Percentiles rank a stretch among this genome's conserved stretches.
These are phyloP conservation scores for Cynocephalus volans DNA, from an alignment of 2,113 vertebrate genomes.

Conservation along the genomic window DNA sequence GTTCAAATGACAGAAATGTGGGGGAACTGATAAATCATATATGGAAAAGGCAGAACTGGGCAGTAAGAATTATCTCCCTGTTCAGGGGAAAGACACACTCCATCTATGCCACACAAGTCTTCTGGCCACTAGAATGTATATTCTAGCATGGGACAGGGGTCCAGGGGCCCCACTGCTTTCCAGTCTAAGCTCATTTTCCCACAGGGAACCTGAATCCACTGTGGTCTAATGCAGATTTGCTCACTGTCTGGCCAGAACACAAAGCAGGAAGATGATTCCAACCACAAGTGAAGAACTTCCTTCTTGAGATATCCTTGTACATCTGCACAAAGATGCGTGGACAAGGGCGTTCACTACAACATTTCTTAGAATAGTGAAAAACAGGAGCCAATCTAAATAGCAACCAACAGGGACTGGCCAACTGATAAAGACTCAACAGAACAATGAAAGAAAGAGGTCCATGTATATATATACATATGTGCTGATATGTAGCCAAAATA, in stretches of 20 bases:
- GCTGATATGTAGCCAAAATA: neutral
- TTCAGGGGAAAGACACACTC: neutral
- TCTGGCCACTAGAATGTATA: neutral
- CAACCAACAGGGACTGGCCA: neutral
- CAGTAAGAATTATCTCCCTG: neutral
- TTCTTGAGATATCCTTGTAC: neutral
- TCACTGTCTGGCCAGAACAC: neutral
- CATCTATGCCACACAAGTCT: neutral
- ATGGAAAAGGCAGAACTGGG: neutral
- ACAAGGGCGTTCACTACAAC: neutral
- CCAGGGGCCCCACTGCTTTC: neutral
- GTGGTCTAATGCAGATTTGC: neutral
- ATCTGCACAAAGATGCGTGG: neutral
- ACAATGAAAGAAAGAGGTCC: neutral
- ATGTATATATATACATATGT: neutral
- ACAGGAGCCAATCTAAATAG: neutral
- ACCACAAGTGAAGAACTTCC: neutral
- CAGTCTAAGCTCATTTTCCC: neutral
- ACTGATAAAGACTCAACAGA: neutral
- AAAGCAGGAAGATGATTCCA: neutral
- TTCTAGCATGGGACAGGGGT: neutral
- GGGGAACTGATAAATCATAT: neutral
- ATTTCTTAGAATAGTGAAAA: constrained; percentile 5
- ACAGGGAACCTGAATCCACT: neutral
- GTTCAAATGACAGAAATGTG: constrained; percentile 7